phyloP scores from a whole-genome alignment of 2,113 vertebrate genomes.

The Notothenia rossii region DNA sequence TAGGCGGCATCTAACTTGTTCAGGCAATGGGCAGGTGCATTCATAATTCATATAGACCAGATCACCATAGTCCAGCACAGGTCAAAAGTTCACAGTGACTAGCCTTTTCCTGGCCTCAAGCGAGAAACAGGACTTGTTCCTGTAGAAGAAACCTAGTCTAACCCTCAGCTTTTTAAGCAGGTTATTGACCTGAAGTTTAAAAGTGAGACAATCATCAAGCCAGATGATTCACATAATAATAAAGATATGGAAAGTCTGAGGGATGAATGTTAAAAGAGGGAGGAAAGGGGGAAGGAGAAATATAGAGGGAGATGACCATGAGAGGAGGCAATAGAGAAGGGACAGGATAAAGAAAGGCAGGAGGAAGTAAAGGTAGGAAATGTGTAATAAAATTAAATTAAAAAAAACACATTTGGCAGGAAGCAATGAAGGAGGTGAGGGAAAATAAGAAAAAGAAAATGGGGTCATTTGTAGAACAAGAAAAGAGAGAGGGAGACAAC shows the following conservation, averaged over 20 bases:
- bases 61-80: no score
- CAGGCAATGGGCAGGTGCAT: no score
- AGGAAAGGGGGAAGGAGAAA: neutral
- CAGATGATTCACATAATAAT: no score
- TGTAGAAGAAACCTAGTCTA: no score
- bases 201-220: no score
- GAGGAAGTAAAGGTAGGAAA: neutral
- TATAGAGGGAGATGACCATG: neutral
- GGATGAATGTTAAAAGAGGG: neutral
- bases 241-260: neutral
- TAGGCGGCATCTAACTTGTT: no score
- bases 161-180: no score
- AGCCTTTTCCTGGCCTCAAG: no score
- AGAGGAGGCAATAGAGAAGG: neutral
- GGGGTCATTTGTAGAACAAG: neutral
- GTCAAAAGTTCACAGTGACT: no score
- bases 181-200: no score
- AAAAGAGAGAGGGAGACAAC: neutral
- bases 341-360: neutral
- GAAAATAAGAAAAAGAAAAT: neutral
- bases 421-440: neutral
- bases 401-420: neutral
- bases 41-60: no score
- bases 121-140: no score
- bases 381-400: neutral